phyloP scores from a whole-genome alignment of 2,113 vertebrate genomes.

The Anguilla rostrata region DNA sequence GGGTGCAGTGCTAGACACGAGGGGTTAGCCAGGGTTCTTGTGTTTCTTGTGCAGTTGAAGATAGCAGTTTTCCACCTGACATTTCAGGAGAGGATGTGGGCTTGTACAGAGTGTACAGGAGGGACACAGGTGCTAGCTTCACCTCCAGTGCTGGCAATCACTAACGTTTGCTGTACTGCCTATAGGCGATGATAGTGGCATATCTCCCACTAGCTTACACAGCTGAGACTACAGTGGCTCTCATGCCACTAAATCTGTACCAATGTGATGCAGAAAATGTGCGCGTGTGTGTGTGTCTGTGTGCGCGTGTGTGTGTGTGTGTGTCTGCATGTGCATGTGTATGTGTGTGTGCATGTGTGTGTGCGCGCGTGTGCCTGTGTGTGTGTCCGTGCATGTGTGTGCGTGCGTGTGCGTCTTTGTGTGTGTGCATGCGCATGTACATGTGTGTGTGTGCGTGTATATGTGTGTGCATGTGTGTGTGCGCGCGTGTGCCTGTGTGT shows the following conservation, averaged over 20 bases:
- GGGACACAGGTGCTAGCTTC: background rate
- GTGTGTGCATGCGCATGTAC: background rate
- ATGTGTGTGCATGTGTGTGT: too few relatives aligned
- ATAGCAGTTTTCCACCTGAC: background rate
- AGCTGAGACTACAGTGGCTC: background rate
- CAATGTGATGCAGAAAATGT: background rate
- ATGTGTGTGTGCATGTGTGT: background rate
- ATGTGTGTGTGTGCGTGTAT: too few relatives aligned
- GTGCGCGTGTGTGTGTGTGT: too few relatives aligned
- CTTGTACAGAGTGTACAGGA: background rate
- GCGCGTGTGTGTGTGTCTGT: background rate
- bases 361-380: background rate
- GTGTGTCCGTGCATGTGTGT: too few relatives aligned
- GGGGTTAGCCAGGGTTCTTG: background rate
- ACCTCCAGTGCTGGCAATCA: background rate
- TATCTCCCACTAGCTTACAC: background rate
- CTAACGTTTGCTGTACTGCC: background rate
- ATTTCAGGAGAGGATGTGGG: background rate
- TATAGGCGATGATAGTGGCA: too few relatives aligned
- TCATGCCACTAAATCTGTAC: background rate
- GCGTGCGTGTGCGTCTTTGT: too few relatives aligned
- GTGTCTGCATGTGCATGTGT: background rate
- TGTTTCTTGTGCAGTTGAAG: background rate
- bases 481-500: too few relatives aligned
- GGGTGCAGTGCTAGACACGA: background rate